Evolutionary conservation across 2,797 vertebrate species (phyloP).

Genomic region (Uromys caudimaculatus): DNA sequence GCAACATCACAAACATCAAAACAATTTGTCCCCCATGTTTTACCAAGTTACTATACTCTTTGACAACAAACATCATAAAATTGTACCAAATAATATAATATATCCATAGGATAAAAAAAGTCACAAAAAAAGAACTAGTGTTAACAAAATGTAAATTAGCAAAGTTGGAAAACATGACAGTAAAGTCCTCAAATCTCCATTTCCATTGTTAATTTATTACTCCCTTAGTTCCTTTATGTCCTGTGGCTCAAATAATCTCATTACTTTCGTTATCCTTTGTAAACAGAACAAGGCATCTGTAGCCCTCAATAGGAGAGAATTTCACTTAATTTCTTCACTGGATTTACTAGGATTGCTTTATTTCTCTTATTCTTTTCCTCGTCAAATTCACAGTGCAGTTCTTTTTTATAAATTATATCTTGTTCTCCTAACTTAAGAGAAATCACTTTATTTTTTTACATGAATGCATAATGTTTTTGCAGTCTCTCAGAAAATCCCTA

Average conservation of each 20-base stretch:
- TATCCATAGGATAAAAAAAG: neutral
- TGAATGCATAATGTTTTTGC: neutral
- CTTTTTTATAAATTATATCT: neutral
- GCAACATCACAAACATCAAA: neutral
- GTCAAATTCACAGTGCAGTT: neutral
- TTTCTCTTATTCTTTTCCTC: neutral
- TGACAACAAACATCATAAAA: neutral
- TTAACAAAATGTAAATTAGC: neutral
- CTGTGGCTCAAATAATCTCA: neutral
- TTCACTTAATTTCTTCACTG: constrained; percentile 9
- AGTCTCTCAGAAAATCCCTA: neutral
- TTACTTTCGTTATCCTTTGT: neutral
- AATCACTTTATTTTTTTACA: neutral
- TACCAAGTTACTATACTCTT: neutral
- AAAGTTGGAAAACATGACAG: neutral
- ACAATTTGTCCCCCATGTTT: neutral
- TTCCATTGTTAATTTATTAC: neutral
- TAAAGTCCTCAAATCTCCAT: neutral
- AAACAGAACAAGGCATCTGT: neutral
- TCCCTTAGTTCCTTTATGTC: neutral
- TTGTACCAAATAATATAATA: constrained; percentile 1
- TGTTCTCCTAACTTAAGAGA: neutral
- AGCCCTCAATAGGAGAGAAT: neutral
- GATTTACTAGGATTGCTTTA: neutral
- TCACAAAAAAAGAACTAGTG: neutral